Evolutionary conservation across 2,888 invertebrate species (phyloP), one percentile per base, ranked within the genome.

Genomic region (Vandiemenella viatica): DNA sequence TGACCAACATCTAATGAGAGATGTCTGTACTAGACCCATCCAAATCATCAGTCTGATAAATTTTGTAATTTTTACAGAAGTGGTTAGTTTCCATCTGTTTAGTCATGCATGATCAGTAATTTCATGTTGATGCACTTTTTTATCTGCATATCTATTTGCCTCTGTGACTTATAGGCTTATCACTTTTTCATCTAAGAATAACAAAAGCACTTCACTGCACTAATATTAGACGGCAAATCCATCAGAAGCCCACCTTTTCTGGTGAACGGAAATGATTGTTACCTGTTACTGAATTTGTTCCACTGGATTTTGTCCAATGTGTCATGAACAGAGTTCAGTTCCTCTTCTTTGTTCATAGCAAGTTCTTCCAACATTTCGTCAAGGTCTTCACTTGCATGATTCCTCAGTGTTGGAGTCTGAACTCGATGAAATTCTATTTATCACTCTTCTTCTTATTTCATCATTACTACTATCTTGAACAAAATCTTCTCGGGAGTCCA

Each of bases 31-130:
- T 44, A 55, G 46, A 48, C 52, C 49, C 50, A 55, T 56, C 43
- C 51, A 55, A 38, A 58, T 48, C 37, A 58, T 48, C 46, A 55
- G 45, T 50, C 55, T 52, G 16, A 56, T 17, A 50, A 55, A 53
- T 46, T 52, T 55, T 53, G 32, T 56, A 43, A 58, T 58, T 54
- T 57, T 55, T 52, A 38, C 50, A 16, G 55, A n/a, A 51, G 49
- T 56, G 26, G 54, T 58, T 41, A 50, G 49, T 48, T 51, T 53
- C 53, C 55, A 58, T 51, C 51, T 54, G 8, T 55, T 58, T 46
- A 48, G 41, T 45, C 57, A 18, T 48, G 48, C 50, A n/a, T 52
- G 49, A 10, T 45, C 48, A 19, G 50, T 48, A n/a, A n/a, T n/a
- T n/a, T n/a, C 43, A 41, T 37, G 18, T 48, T 47, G 26, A 42